Evolutionary conservation across 2,113 vertebrate genomes (phyloP).

Genomic region (Hippotragus niger): DNA sequence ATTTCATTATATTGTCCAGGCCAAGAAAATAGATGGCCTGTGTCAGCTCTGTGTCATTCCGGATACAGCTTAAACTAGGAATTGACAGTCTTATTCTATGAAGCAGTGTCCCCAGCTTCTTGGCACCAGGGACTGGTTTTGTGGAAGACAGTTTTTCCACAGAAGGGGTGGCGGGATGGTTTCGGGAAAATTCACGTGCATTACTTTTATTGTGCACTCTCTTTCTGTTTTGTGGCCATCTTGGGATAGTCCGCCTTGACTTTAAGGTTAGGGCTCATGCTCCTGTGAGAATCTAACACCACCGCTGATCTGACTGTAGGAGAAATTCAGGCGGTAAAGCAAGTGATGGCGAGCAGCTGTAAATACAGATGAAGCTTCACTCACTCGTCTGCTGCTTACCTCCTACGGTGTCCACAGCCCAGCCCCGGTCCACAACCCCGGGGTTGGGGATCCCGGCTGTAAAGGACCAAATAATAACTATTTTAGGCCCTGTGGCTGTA

Average conservation of each 20-base stretch:
- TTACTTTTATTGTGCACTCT: background rate
- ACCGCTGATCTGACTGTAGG: background rate
- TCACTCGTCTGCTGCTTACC: background rate
- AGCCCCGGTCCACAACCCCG: fast-evolving
- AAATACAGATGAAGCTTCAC: background rate
- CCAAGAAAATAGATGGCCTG: background rate
- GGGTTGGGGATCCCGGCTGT: background rate
- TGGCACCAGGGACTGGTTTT: background rate
- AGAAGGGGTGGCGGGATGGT: background rate
- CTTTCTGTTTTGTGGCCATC: background rate
- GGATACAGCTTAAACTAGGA: background rate
- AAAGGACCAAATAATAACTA: background rate
- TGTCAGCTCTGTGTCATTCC: background rate
- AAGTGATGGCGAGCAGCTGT: background rate
- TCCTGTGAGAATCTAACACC: background rate
- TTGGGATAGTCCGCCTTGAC: background rate
- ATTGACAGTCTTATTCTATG: background rate
- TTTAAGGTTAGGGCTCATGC: background rate
- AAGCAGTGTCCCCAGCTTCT: background rate
- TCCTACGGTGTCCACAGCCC: background rate
- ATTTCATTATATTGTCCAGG: background rate
- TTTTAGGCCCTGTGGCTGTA: background rate
- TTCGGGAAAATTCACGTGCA: background rate
- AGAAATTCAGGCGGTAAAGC: background rate
- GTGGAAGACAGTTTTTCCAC: background rate